A percentile compares a stretch with the other conserved stretches of the same genome.
phyloP scores from a whole-genome alignment of 2,113 vertebrate species.

The Colinus virginianus region DNA sequence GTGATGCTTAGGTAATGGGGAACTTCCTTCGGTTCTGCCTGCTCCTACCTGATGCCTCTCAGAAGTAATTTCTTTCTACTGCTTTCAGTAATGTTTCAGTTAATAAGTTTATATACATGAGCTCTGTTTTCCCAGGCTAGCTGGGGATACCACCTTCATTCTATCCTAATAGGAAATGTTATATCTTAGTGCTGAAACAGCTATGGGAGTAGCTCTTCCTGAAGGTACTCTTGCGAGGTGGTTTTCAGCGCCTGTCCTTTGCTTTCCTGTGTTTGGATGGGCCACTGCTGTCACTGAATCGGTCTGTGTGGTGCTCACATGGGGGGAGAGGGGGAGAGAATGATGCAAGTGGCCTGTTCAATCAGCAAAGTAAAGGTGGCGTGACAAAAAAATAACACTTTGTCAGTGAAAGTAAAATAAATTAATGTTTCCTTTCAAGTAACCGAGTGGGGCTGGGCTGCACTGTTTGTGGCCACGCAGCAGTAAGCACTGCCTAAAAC shows the following conservation, averaged over 20 bases:
- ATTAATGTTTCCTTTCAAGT: neutral
- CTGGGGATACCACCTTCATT: neutral
- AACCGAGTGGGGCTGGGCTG: neutral
- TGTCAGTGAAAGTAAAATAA: neutral
- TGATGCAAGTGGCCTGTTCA: neutral
- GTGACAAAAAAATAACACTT: neutral
- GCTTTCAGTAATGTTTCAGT: neutral
- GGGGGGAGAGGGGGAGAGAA: neutral
- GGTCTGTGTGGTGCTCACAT: neutral
- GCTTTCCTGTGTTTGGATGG: neutral
- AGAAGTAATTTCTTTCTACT: neutral
- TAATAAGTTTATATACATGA: neutral
- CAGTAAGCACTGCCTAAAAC: neutral
- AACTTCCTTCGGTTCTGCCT: neutral
- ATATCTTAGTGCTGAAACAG: neutral
- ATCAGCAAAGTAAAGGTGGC: neutral
- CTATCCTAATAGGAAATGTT: neutral
- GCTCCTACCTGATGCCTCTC: neutral
- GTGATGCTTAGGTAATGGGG: neutral
- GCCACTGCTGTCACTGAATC: neutral
- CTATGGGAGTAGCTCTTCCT: neutral
- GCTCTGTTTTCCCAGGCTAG: neutral
- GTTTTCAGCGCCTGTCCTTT: too few species aligned
- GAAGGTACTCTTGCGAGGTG: fast-evolving
- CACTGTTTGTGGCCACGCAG: neutral